Evolutionary conservation across 2,113 vertebrate genomes (phyloP), one percentile per base, ranked within the genome.

Genomic region (Aix galericulata): DNA sequence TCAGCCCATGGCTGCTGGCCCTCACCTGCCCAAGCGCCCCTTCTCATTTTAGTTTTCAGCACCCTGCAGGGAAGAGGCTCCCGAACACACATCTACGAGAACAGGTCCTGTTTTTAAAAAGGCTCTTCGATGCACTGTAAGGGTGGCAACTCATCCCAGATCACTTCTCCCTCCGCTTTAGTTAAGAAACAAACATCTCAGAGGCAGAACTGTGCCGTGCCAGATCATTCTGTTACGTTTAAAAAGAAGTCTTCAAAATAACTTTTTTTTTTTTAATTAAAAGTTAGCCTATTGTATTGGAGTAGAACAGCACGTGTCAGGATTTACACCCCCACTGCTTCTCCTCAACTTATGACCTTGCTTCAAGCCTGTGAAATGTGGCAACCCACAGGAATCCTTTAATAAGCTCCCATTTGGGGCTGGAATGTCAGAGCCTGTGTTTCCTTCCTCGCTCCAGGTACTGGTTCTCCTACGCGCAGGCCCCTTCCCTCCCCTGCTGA

Each of bases 261-360:
- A 8, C 3, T 5, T 11, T 0, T 1, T 2, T 29, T 60, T 63
- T 20, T 50, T 8, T 13, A 23, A 76, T 34, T 44, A 26, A 9
- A 92, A 77, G 46, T 48, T 31, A 68, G 46, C 10, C n/a, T 46
- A 15, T 1, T 36, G 12, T 36, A 44, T 9, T 8, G 9, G 53
- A 91, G n/a, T 34, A 77, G 42, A 68, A 62, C 17, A 66, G 27
- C 36, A 36, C 36, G 36, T 36, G 36, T 36, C 20, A 40, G 20
- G 23, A 58, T 34, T 76, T 31, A 42, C 48, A 36, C 75, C 29
- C 40, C 25, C 48, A 64, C 17, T 56, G 23, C 13, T 76, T 34
- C 53, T 82, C 32, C 63, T 48, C 67, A 79, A 48, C 23, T 22
- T 44, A 3, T 22, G 26, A 21, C 42, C 31, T 8, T 48, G 38